These are phyloP conservation scores for Pampusana beccarii DNA, from an alignment of 2,113 vertebrate species.

Conservation along the genomic window DNA sequence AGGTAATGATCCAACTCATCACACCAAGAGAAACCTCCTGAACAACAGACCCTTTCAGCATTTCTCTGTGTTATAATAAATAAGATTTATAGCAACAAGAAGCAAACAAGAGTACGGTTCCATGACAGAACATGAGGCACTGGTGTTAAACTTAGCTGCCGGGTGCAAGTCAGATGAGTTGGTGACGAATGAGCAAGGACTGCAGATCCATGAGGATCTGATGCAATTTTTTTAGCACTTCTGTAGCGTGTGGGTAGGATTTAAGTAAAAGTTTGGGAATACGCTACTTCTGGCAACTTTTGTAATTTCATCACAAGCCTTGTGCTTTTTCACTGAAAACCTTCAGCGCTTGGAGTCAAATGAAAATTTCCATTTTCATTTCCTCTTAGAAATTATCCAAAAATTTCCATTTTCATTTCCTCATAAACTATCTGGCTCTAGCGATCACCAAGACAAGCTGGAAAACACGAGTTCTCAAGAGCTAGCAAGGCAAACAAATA, in stretches of 20 bases:
- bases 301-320: background rate
- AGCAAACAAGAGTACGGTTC: background rate
- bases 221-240: constrained; percentile 7
- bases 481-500: background rate
- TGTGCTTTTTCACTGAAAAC: background rate
- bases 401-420: background rate
- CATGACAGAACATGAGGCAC: background rate
- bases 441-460: background rate
- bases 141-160: constrained; percentile 3
- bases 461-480: background rate
- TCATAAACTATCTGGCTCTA: background rate
- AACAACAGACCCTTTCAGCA: background rate
- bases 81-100: background rate
- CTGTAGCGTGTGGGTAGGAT: background rate
- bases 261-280: constrained; percentile 20
- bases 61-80: background rate
- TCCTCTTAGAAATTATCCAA: background rate
- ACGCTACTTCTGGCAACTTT: background rate
- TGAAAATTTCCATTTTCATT: background rate
- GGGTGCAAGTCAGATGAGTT: constrained; percentile 43
- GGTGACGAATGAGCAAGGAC: constrained; percentile 38
- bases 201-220: constrained; percentile 2
- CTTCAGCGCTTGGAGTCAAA: background rate
- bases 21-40: background rate
- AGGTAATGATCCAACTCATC: background rate